Evolutionary conservation across 30 jellyfish, hydroid and myxozoan genomes (phyloP).

Genomic region (Hydractinia echinata): DNA sequence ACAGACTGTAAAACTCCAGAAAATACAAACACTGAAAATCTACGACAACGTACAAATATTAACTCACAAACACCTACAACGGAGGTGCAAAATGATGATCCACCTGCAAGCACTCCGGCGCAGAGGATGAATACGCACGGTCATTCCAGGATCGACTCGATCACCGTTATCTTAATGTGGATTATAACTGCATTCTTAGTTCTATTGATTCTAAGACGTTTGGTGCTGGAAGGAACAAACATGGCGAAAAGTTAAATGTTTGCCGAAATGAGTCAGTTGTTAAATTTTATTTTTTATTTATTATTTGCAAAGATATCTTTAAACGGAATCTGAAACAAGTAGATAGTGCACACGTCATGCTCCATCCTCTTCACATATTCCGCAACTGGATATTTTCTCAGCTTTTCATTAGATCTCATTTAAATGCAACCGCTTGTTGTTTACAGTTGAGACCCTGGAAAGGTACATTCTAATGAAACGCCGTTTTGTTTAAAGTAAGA

Average conservation of each 20-base stretch:
- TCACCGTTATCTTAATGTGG: slow-evolving; percentile 56
- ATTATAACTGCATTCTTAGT: slow-evolving; percentile 43
- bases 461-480: too few relatives aligned
- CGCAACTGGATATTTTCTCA: too few relatives aligned
- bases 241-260: slow-evolving; percentile 11
- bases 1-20: background rate
- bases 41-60: slow-evolving; percentile 18
- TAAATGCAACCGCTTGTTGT: too few relatives aligned
- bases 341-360: too few relatives aligned
- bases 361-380: too few relatives aligned
- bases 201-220: slow-evolving; percentile 55
- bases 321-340: too few relatives aligned
- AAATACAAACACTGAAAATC: background rate
- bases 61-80: slow-evolving; percentile 1
- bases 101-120: background rate
- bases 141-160: slow-evolving; percentile 9
- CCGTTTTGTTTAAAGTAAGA: too few relatives aligned
- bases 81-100: background rate
- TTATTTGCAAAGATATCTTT: too few relatives aligned
- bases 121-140: background rate
- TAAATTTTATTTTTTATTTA: too few relatives aligned
- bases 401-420: too few relatives aligned
- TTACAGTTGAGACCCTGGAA: too few relatives aligned
- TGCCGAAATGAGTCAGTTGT: too few relatives aligned
- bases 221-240: slow-evolving; percentile 52